These are phyloP conservation scores for Drosophila lini DNA, from an alignment of 1,140 invertebrate species.

Conservation along the genomic window DNA sequence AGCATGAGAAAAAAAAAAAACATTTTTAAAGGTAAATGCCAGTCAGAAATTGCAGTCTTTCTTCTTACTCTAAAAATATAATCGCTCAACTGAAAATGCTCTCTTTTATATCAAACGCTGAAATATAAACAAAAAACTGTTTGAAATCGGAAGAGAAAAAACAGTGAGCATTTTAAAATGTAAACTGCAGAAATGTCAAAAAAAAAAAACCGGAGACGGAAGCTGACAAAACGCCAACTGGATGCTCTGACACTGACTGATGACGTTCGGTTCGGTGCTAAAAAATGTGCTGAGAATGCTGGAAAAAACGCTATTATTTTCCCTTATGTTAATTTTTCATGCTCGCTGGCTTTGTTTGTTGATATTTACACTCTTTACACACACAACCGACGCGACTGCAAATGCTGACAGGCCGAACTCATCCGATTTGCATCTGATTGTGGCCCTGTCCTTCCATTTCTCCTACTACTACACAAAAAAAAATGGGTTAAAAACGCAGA, in stretches of 20 bases:
- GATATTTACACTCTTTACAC: slow-evolving; percentile 69
- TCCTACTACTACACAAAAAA: slow-evolving; percentile 19
- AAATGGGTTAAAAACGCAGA: slow-evolving; percentile 47
- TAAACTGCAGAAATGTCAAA: slow-evolving; percentile 40
- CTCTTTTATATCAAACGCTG: not conserved
- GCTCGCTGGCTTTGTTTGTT: slow-evolving; percentile 48
- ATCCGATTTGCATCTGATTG: slow-evolving; percentile 39
- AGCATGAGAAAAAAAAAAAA: not conserved
- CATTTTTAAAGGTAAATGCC: not conserved
- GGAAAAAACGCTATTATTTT: slow-evolving; percentile 22
- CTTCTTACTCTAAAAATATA: slow-evolving; percentile 20
- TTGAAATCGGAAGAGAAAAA: slow-evolving; percentile 45
- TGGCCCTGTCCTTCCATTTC: slow-evolving; percentile 8
- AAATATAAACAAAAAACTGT: slow-evolving; percentile 37
- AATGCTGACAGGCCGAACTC: slow-evolving; percentile 55
- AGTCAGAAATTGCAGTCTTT: not conserved
- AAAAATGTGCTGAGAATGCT: slow-evolving; percentile 26
- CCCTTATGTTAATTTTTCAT: slow-evolving; percentile 79
- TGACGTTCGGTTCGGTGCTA: slow-evolving; percentile 48
- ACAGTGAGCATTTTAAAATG: slow-evolving; percentile 18
- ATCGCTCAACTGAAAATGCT: slow-evolving; percentile 9
- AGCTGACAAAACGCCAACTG: slow-evolving; percentile 77
- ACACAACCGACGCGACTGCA: not conserved
- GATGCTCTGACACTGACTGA: slow-evolving; percentile 73
- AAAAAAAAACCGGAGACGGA: slow-evolving; percentile 55